Evolutionary conservation across 2,888 invertebrate species (phyloP), one percentile per base, ranked within the genome.

Genomic region (Dicycla oo): DNA sequence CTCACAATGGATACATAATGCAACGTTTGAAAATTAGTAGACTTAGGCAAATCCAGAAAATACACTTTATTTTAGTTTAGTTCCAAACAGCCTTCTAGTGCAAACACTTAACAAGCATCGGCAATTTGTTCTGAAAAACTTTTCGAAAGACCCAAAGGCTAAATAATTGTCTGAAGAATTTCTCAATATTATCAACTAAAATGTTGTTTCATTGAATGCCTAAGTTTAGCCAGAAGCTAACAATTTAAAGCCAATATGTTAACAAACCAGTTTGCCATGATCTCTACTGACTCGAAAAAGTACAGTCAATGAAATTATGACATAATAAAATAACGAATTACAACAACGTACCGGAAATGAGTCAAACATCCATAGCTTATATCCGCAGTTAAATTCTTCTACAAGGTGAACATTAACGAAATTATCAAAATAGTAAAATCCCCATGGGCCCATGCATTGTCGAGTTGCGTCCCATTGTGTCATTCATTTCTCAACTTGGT

Each of bases 361-460:
- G 65, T 56, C 43, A 66, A 61, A 73, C 51, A 64, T 70, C 80
- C 76, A 57, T 69, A 66, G 47, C 23, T 68, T 57, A 73, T 10
- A 15, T 49, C 51, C 45, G 13, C 63, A 49, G 53, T 62, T 40
- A 51, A 51, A 62, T 34, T 73, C 62, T 34, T 72, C 51, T 69
- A 68, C 45, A 54, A 40, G 62, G 30, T 23, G n/a, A 69, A 66
- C 30, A 47, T 40, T 62, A 58, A 51, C 18, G 38, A 58, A 60
- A 54, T 60, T 20, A 38, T 57, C 18, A 65, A 64, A 62, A 56
- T 69, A 10, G 40, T 68, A 67, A 51, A 61, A 43, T 26, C 63
- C 69, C 81, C 78, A 81, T 80, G 79, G 68, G 58, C 69, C 81
- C 78, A 81, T 80, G 79, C 73, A 63, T 57, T 57, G 53, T 64